Evolutionary conservation across 2,113 vertebrate genomes (phyloP).

Genomic region (Cephalopholis sonnerati): DNA sequence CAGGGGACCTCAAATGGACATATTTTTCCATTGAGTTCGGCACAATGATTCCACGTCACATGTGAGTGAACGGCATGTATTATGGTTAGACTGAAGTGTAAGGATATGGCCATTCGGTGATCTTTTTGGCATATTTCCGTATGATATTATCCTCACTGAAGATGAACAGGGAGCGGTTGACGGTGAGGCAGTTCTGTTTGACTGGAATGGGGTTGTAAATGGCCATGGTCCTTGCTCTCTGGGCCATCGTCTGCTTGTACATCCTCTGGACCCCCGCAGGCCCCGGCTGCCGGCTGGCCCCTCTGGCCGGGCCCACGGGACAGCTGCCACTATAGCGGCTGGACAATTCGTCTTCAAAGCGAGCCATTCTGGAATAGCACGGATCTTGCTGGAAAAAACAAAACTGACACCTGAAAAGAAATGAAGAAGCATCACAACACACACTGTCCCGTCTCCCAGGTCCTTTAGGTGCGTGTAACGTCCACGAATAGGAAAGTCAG

Average conservation of each 20-base stretch:
- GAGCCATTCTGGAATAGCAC: conserved; percentile 90
- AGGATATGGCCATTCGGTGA: conserved; percentile 99
- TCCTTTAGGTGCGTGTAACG: conserved; percentile 63
- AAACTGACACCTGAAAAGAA: conserved; percentile 83
- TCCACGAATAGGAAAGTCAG: conserved; percentile 55
- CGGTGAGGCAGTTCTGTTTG: conserved; percentile 96
- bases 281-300: conserved; percentile 88
- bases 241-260: conserved; percentile 97
- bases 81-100: conserved; percentile 44
- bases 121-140: conserved; percentile 99
- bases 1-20: neutral
- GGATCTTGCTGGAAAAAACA: conserved; percentile 84
- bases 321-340: conserved; percentile 89
- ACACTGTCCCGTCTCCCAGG: conserved; percentile 66
- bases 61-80: neutral
- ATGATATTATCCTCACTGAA: conserved; percentile 99
- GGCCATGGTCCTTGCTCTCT: conserved; percentile 97
- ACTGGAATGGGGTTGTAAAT: conserved; percentile 98
- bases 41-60: neutral
- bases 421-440: conserved; percentile 90
- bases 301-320: conserved; percentile 85
- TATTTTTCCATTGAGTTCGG: conserved; percentile 19
- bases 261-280: conserved; percentile 89
- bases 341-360: conserved; percentile 94
- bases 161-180: conserved; percentile 98